Percentiles rank a stretch among this genome's conserved stretches.
Conservation (phyloP, 2,113 vertebrate species). For the Chauna torquata region DNA sequence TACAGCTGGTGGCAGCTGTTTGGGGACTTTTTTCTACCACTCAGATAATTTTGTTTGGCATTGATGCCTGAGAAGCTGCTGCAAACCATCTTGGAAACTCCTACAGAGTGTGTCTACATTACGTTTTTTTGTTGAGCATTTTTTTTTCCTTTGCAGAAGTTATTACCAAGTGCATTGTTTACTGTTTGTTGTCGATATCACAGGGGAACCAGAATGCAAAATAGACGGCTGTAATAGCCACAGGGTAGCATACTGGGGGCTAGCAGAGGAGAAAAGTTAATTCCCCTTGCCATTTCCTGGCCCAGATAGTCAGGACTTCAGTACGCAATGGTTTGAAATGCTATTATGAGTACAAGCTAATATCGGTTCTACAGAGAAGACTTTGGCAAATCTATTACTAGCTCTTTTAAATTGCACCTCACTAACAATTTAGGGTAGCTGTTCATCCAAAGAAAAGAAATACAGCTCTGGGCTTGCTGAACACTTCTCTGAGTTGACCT, state of each 20-base stretch:
- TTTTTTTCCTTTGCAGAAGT: constrained; percentile 31
- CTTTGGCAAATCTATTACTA: constrained; percentile 43
- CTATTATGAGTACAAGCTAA: constrained; percentile 53
- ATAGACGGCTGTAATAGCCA: constrained; percentile 43
- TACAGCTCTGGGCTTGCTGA: constrained; percentile 10
- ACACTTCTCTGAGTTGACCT: background rate
- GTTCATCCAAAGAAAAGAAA: constrained; percentile 41
- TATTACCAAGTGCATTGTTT: constrained; percentile 56
- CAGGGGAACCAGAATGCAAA: constrained; percentile 54
- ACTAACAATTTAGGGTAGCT: constrained; percentile 10
- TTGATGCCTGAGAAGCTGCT: constrained; percentile 44
- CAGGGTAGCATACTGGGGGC: constrained; percentile 27
- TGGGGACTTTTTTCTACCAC: constrained; percentile 46
- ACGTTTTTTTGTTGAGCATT: constrained; percentile 9
- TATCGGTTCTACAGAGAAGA: constrained; percentile 46
- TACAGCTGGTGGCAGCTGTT: constrained; percentile 65
- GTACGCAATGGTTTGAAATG: constrained; percentile 13
- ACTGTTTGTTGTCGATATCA: background rate
- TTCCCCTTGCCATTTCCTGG: constrained; percentile 44
- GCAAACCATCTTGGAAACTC: constrained; percentile 54
- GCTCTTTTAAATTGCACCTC: constrained; percentile 26
- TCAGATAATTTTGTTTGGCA: constrained; percentile 65
- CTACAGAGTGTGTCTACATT: constrained; percentile 45
- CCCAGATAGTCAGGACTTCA: constrained; percentile 61
- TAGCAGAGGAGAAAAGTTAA: constrained; percentile 49